Conservation (phyloP, 2,888 invertebrate species). For the Halictus quadricinctus region DNA sequence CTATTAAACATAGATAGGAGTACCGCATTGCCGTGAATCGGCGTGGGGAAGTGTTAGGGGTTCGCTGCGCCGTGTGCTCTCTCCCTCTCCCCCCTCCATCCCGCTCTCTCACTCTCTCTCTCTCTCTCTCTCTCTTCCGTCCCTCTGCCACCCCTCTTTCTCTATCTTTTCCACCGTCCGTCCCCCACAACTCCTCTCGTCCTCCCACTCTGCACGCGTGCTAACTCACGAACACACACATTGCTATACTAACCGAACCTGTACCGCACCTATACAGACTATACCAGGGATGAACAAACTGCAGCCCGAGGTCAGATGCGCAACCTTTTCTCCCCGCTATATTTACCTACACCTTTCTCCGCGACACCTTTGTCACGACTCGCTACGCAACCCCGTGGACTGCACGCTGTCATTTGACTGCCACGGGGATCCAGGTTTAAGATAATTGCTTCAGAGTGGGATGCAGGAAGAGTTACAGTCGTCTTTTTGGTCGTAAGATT, state of each 20-base stretch:
- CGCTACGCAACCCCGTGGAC: not conserved
- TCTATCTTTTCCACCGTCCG: constrained; percentile 2
- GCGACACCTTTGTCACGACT: constrained; percentile 15
- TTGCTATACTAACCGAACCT: constrained; percentile 34
- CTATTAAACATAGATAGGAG: constrained; percentile 79
- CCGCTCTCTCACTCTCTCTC: not conserved
- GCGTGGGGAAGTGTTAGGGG: constrained; percentile 72
- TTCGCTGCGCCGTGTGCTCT: constrained; percentile 61
- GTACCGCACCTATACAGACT: constrained; percentile 36
- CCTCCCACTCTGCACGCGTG: constrained; percentile 23
- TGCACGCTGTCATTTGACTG: not conserved
- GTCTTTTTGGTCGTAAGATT: not conserved
- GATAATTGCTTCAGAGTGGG: not conserved
- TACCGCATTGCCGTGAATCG: constrained; percentile 79
- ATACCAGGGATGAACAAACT: constrained; percentile 54
- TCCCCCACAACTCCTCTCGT: not conserved
- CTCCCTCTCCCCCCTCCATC: constrained; percentile 11
- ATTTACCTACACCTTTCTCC: constrained; percentile 31
- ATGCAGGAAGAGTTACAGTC: not conserved
- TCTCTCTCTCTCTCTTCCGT: constrained; percentile 1
- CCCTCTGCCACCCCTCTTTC: not conserved
- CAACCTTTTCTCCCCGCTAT: constrained; percentile 25
- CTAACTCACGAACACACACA: constrained; percentile 25
- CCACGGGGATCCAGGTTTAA: not conserved
- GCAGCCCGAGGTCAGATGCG: constrained; percentile 43